Percentiles rank a stretch among this genome's conserved stretches.
Evolutionary conservation across 2,113 vertebrate species (phyloP).

Genomic region (Elanoides forficatus): DNA sequence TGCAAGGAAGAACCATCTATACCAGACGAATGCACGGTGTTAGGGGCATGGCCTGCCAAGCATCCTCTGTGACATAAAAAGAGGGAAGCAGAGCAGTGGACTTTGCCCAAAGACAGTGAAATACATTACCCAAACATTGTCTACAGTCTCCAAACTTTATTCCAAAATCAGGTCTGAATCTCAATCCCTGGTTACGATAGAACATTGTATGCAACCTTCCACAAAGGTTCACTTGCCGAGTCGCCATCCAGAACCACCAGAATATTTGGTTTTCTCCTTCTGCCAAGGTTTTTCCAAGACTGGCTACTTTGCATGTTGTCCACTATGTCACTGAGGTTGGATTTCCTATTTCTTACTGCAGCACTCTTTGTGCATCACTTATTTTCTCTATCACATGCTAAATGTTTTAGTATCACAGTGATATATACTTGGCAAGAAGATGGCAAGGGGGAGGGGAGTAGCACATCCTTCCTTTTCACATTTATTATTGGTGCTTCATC

Average conservation of each 20-base stretch:
- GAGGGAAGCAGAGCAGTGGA: background rate
- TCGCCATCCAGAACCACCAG: background rate
- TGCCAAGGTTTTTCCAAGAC: background rate
- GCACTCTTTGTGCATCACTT: background rate
- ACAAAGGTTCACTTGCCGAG: background rate
- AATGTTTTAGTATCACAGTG: background rate
- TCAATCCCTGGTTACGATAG: background rate
- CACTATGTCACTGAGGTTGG: fast-evolving
- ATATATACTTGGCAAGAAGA: background rate
- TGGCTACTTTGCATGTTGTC: background rate
- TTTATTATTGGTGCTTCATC: background rate
- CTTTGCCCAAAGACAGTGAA: background rate
- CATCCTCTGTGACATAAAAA: background rate
- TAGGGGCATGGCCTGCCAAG: background rate
- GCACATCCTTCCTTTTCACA: background rate
- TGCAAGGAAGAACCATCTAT: background rate
- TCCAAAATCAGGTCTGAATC: background rate
- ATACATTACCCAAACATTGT: background rate
- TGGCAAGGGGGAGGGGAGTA: background rate
- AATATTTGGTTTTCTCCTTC: background rate
- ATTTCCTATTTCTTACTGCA: background rate
- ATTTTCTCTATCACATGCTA: background rate
- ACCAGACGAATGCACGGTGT: fast-evolving
- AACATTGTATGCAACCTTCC: background rate
- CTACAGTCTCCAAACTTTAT: background rate